Base-by-base conservation (phyloP, 2,888 invertebrate species). In the Hydroisotoma schaefferi region DNA sequence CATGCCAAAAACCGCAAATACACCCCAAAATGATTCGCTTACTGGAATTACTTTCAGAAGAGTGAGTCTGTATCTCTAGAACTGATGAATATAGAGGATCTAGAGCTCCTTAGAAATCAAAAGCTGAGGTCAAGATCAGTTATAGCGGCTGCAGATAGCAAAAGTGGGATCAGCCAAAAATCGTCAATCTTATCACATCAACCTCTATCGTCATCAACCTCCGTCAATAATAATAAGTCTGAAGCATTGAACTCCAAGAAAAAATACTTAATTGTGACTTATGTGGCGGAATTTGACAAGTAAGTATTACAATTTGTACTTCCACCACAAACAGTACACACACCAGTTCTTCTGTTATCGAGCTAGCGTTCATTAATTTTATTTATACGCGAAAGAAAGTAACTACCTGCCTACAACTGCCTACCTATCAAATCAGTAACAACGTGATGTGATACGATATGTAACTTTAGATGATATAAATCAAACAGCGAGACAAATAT, bases 231-330 rank as follows among this genome's bases (percentile, higher is more conserved):
- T 38, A 68, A 74, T 68, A 20, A 40, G 20, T 40, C 40, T 15
- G n/a, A 40, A 15, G 70, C 73, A 49, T 69, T 72, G n/a, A 54
- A 64, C 23, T 77, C 74, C 63, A 80, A 79, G 69, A 75, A 78
- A 59, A 76, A 80, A 73, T 82, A 81, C 71, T 75, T 82, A 28
- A 82, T 82, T 67, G 74, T 82, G 27, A 80, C 80, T 1, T 82
- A 82, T 61, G 76, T 78, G 23, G 81, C 80, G 20, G 81, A 82
- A 75, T 82, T 82, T 73, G 81, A 82, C 73, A 77, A 78, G 79
- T 80, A 75, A 56, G 54, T 33, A 33, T 33, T 33, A 33, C 33
- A 33, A 6, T 33, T 15, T 33, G 33, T 33, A 15, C 33, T 33
- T 33, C 6, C 33, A 15, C 15, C 15, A 33, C 33, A 33, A 33